Percentiles rank a stretch among this genome's conserved stretches.
phyloP scores from a whole-genome alignment of 2,888 invertebrate genomes.

The Polyommatus icarus region DNA sequence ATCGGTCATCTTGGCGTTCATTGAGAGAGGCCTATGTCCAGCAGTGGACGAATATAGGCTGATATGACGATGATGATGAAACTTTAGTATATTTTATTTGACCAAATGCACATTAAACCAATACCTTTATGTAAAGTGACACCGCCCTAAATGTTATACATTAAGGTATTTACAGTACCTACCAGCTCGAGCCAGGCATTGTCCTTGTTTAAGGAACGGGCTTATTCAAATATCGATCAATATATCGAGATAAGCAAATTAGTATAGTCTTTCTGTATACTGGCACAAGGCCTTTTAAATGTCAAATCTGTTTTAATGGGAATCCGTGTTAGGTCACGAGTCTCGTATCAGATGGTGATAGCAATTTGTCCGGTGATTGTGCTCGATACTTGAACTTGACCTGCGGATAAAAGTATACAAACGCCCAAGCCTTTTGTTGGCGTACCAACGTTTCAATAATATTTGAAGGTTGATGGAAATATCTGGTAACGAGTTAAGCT shows the following conservation, averaged over 20 bases:
- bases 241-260: conserved; percentile 33
- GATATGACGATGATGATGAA: no score
- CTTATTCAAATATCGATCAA: conserved; percentile 30
- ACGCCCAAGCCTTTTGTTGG: neutral
- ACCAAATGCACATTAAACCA: neutral
- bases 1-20: no score
- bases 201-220: conserved; percentile 19
- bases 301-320: conserved; percentile 59
- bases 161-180: neutral
- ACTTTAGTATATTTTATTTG: neutral
- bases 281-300: conserved; percentile 64
- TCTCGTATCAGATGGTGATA: conserved; percentile 67
- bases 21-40: no score
- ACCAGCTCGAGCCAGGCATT: neutral
- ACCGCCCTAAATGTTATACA: neutral
- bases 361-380: conserved; percentile 65
- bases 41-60: no score
- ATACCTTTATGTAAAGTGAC: neutral
- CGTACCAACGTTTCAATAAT: neutral
- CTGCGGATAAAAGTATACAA: conserved; percentile 14
- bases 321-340: conserved; percentile 70
- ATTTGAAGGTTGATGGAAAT: neutral
- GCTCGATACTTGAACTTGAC: conserved; percentile 37
- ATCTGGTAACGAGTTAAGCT: neutral
- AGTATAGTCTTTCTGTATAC: conserved; percentile 42